Evolutionary conservation across 2,797 vertebrate genomes (phyloP).

Genomic region (Sus cebifrons): DNA sequence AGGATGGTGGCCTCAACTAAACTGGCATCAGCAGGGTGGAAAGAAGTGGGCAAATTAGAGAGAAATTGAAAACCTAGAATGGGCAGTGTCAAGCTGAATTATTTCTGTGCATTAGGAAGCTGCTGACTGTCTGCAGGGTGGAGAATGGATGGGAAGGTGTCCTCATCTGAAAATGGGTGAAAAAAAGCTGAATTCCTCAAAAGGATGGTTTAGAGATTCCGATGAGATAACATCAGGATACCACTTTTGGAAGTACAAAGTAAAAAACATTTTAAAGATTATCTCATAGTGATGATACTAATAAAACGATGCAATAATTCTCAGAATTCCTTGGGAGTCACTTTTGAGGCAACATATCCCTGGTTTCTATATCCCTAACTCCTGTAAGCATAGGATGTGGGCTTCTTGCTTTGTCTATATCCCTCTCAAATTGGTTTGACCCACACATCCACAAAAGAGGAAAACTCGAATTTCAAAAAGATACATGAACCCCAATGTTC

Average conservation of each 20-base stretch:
- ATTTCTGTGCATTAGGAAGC: background rate
- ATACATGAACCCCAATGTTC: too few species aligned
- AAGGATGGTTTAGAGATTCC: background rate
- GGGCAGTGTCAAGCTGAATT: accelerated
- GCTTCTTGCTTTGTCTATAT: background rate
- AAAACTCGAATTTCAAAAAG: background rate
- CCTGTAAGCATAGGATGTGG: background rate
- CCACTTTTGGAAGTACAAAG: background rate
- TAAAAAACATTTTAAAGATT: background rate
- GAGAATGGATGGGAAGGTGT: background rate
- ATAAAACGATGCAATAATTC: accelerated
- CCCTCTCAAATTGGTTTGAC: background rate
- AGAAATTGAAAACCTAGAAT: background rate
- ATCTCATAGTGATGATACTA: background rate
- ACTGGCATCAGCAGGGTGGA: background rate
- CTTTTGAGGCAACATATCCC: background rate
- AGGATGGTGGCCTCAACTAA: background rate
- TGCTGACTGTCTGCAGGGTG: accelerated
- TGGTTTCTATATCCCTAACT: background rate
- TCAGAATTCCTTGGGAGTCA: background rate
- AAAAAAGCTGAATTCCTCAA: background rate
- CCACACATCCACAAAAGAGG: background rate
- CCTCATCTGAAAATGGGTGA: background rate
- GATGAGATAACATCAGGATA: background rate
- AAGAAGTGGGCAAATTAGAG: background rate